phyloP scores from a whole-genome alignment of 2,113 vertebrate species.

The Bagarius yarrelli region DNA sequence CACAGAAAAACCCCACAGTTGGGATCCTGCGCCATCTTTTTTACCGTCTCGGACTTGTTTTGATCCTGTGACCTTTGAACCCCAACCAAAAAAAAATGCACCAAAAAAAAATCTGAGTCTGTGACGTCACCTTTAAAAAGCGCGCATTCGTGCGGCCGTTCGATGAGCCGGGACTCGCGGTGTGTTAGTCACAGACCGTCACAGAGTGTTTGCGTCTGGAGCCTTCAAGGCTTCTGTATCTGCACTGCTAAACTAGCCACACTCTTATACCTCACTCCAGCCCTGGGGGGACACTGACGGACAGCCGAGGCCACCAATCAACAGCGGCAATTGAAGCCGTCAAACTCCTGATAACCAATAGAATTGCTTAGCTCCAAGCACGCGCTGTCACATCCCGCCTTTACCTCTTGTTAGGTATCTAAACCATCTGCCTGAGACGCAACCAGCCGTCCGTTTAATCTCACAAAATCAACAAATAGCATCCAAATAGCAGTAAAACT shows the following conservation, averaged over 20 bases:
- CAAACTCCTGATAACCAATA: constrained; percentile 31
- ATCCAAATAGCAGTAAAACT: not conserved
- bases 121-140: constrained; percentile 16
- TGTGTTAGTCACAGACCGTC: no score
- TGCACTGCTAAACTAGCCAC: constrained; percentile 38
- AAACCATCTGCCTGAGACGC: not conserved
- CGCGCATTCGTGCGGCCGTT: constrained; percentile 2
- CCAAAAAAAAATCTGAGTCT: constrained; percentile 36
- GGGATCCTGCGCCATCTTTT: constrained; percentile 1
- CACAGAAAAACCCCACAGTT: constrained; percentile 13
- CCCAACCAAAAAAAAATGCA: constrained; percentile 28
- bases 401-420: not conserved
- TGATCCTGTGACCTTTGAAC: constrained; percentile 26
- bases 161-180: constrained; percentile 4
- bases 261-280: constrained; percentile 48
- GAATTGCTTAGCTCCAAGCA: not conserved
- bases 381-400: constrained; percentile 23
- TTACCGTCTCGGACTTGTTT: constrained; percentile 20
- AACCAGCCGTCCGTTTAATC: not conserved
- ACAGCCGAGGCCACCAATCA: constrained; percentile 46
- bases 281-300: constrained; percentile 30
- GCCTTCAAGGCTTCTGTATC: constrained; percentile 40
- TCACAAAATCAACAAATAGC: not conserved
- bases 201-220: not conserved
- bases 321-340: not conserved